Conservation (phyloP, 2,797 vertebrate genomes). For the Kryptopterus vitreolus region DNA sequence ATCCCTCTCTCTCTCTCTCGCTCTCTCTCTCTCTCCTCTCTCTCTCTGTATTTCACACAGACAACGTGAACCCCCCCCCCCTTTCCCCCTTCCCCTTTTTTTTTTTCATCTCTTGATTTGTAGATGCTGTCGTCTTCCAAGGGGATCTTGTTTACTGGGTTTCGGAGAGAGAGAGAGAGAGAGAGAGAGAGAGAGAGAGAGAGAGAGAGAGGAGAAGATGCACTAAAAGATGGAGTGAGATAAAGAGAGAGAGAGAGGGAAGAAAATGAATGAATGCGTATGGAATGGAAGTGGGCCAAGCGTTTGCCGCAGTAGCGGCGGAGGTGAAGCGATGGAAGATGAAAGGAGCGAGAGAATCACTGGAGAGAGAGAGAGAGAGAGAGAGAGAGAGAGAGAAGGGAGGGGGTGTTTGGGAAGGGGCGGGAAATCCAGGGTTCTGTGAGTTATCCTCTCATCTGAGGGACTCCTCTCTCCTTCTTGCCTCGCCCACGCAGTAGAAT, state of each 20-base stretch:
- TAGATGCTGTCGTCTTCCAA: constrained; percentile 11
- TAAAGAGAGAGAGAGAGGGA: constrained; percentile 20
- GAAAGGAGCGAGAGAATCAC: constrained; percentile 41
- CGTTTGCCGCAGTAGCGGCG: constrained; percentile 48
- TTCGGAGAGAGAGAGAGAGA: background rate
- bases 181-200: constrained; percentile 1
- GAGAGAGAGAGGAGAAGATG: background rate
- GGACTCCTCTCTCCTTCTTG: constrained; percentile 48
- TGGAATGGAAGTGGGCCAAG: constrained; percentile 50
- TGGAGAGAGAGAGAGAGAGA: constrained; percentile 18
- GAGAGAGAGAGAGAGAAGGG: constrained; percentile 9
- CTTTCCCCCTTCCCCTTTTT: background rate
- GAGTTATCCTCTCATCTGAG: constrained; percentile 43
- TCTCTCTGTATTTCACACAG: constrained; percentile 28
- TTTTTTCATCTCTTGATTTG: constrained; percentile 36
- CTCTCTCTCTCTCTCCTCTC: too few species aligned
- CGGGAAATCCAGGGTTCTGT: constrained; percentile 25
- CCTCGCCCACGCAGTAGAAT: constrained; percentile 29
- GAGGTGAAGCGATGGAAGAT: constrained; percentile 55
- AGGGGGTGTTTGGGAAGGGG: background rate
- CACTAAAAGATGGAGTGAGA: constrained; percentile 16
- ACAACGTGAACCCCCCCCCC: background rate
- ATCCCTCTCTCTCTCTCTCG: background rate
- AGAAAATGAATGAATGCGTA: constrained; percentile 43
- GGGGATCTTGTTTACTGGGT: constrained; percentile 2